phyloP scores from a whole-genome alignment of 1,140 invertebrate genomes.

The Patella vulgata region DNA sequence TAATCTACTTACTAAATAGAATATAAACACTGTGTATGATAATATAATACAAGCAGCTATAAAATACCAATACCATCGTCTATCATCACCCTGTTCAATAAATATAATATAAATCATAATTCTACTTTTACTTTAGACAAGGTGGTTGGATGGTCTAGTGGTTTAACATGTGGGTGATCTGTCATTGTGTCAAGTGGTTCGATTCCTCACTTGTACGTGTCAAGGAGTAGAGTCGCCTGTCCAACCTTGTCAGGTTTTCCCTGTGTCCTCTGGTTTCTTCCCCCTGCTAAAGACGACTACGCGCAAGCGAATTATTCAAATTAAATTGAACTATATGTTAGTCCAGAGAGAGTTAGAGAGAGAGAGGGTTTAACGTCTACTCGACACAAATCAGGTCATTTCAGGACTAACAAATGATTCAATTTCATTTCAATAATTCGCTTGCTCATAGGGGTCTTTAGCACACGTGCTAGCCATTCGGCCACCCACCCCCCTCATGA shows the following conservation, averaged over 20 bases:
- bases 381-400: too few species aligned
- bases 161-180: background rate
- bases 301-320: too few species aligned
- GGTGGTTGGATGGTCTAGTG: background rate
- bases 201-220: background rate
- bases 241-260: background rate
- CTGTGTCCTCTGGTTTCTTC: too few species aligned
- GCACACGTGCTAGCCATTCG: too few species aligned
- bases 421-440: background rate
- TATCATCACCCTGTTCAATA: conserved; percentile 30
- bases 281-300: too few species aligned
- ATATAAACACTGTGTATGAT: conserved; percentile 38
- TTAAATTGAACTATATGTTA: too few species aligned
- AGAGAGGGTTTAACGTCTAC: too few species aligned
- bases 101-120: background rate
- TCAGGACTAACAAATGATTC: background rate
- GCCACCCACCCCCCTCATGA: background rate
- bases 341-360: too few species aligned
- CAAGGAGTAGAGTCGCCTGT: background rate
- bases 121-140: background rate
- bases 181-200: background rate
- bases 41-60: conserved; percentile 26
- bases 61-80: conserved; percentile 44
- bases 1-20: conserved; percentile 43
- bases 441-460: too few species aligned